Evolutionary conservation across 2,113 vertebrate genomes (phyloP).

Genomic region (Phyllostomus discolor): DNA sequence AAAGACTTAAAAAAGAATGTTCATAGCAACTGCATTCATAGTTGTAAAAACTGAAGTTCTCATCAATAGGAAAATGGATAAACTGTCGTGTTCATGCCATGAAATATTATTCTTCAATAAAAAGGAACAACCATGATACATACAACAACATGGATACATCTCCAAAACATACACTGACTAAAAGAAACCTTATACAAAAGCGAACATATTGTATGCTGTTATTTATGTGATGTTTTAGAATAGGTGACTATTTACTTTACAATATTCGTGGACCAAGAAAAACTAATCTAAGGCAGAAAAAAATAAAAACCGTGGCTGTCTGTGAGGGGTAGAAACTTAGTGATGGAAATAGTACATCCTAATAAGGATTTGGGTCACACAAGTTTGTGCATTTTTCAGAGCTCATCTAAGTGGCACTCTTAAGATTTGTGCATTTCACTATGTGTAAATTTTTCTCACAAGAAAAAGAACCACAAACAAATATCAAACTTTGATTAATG

Average conservation of each 20-base stretch:
- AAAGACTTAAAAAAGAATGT: not conserved
- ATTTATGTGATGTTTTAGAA: not conserved
- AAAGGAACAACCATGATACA: not conserved
- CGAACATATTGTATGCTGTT: not conserved
- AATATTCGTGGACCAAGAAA: not conserved
- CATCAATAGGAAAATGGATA: not conserved
- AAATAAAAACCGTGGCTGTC: not conserved
- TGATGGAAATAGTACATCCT: not conserved
- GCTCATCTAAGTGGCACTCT: not conserved
- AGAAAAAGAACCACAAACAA: slow-evolving; percentile 13
- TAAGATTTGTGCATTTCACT: slow-evolving; percentile 19
- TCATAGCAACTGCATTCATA: not conserved
- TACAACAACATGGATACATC: not conserved
- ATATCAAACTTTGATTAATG: not conserved
- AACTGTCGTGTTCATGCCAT: not conserved
- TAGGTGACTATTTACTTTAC: not conserved
- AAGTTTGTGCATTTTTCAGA: not conserved
- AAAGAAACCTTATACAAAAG: not conserved
- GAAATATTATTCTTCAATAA: not conserved
- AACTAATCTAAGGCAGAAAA: not conserved
- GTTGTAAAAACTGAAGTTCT: not conserved
- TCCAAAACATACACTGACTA: not conserved
- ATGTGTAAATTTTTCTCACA: not conserved
- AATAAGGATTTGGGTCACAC: not conserved
- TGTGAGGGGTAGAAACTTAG: not conserved